phyloP scores from a whole-genome alignment of 2,113 vertebrate species.

The Castor canadensis region DNA sequence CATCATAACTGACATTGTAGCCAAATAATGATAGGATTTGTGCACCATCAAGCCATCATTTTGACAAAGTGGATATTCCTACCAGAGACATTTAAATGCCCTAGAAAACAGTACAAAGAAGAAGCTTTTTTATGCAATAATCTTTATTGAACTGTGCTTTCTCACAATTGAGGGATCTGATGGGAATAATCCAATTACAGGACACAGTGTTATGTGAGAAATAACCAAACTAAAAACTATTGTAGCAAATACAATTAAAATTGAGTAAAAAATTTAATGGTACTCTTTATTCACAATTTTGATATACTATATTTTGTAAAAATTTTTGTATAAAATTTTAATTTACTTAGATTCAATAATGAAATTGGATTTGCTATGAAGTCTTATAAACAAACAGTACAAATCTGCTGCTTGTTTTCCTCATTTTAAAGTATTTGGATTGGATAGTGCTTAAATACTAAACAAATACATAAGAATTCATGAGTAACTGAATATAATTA shows the following conservation, averaged over 20 bases:
- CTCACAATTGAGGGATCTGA: background rate
- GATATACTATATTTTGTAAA: background rate
- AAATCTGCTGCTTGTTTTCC: background rate
- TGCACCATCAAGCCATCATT: constrained; percentile 18
- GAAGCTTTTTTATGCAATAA: background rate
- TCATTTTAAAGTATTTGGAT: background rate
- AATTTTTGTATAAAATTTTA: background rate
- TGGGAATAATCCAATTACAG: background rate
- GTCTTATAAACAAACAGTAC: too few relatives aligned
- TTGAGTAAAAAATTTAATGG: too few relatives aligned
- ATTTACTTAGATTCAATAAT: too few relatives aligned
- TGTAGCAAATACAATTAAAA: background rate
- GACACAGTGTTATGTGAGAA: too few relatives aligned
- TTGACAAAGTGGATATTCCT: constrained; percentile 37
- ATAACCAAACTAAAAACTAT: background rate
- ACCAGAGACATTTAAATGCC: background rate
- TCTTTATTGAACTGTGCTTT: background rate
- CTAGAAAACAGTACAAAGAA: background rate
- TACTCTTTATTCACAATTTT: background rate
- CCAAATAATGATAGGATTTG: constrained; percentile 49
- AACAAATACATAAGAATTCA: background rate
- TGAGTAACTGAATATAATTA: background rate
- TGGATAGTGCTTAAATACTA: background rate
- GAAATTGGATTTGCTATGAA: too few relatives aligned
- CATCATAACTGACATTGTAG: background rate